Percentiles rank a stretch among this genome's conserved stretches.
Evolutionary conservation across 1,140 invertebrate species (phyloP).

Genomic region (Aphaenogaster ashmeadi): DNA sequence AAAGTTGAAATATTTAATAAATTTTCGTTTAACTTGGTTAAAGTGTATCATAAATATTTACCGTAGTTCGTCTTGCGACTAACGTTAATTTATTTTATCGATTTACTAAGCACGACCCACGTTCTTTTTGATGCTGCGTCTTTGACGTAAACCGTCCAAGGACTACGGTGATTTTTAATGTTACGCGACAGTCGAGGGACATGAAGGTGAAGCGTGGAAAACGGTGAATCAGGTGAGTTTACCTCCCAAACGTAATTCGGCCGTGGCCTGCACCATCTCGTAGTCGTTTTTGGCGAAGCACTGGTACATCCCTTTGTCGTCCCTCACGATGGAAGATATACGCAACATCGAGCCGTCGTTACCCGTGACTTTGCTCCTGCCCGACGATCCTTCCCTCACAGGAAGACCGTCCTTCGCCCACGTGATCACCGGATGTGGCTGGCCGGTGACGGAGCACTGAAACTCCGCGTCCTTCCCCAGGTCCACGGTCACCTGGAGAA

Average conservation of each 20-base stretch:
- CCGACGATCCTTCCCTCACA: slow-evolving; percentile 88
- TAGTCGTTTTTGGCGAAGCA: slow-evolving; percentile 95
- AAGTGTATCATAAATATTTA: not conserved
- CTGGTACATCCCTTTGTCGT: slow-evolving; percentile 96
- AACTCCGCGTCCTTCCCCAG: slow-evolving; percentile 94
- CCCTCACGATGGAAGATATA: slow-evolving; percentile 91
- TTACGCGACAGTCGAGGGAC: not conserved
- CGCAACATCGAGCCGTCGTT: slow-evolving; percentile 82
- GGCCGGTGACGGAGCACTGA: slow-evolving; percentile 94
- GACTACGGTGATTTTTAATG: not conserved
- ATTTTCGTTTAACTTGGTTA: not conserved
- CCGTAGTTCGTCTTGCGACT: not conserved
- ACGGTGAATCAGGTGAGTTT: slow-evolving; percentile 77
- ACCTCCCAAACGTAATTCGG: slow-evolving; percentile 95
- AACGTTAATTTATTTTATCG: not conserved
- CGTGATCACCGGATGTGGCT: slow-evolving; percentile 92
- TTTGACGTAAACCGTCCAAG: not conserved
- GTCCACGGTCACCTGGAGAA: slow-evolving; percentile 89
- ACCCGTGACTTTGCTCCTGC: slow-evolving; percentile 83
- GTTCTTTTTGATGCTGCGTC: no score
- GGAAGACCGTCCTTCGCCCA: slow-evolving; percentile 95
- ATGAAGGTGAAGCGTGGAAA: not conserved
- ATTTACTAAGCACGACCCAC: not conserved
- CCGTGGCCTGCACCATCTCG: slow-evolving; percentile 94
- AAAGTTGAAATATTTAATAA: not conserved